Evolutionary conservation across 2,113 vertebrate species (phyloP), one percentile per base, ranked within the genome.

Genomic region (Okapia johnstoni): DNA sequence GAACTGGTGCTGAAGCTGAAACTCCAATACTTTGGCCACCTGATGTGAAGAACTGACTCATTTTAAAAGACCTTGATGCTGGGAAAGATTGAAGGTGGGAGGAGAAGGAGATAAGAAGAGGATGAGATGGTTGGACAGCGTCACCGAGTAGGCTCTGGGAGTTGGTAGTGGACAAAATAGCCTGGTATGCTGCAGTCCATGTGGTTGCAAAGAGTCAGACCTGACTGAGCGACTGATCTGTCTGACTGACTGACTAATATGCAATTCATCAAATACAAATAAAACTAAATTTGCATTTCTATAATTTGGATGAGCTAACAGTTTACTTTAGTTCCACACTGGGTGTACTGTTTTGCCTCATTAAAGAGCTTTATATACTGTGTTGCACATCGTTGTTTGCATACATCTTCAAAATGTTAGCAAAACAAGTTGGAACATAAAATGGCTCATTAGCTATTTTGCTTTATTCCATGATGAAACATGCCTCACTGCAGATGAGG

Each of bases 211-310:
- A 63, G 7, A n/a, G 30, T 9, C 0, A 1, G 61, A 17, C 3
- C 33, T 0, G 6, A 63, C 61, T n/a, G 61, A 63, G 15, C 0
- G 14, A 63, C 61, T 63, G 15, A 63, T n/a, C 14, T 33, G 7
- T 19, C 54, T 54, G 17, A 54, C 54, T 54, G 54, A 54, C 54
- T 54, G 17, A 54, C 54, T 54, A 19, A 54, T 54, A 54, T 19
- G 40, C 43, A 58, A 61, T 86, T 84, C 50, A 61, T 96, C 54
- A 70, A 94, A 88, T 52, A 30, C 21, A 95, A 94, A 92, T 60
- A 40, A 88, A 93, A 28, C n/a, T 63, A 33, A 92, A 76, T 88
- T 63, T 46, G 40, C 52, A 89, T 48, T 52, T 90, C 23, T 57
- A 1, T 57, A 55, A 76, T 50, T 80, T 61, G 84, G 57, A 88